Percentiles rank a stretch among this genome's conserved stretches.
phyloP scores from a whole-genome alignment of 2,113 vertebrate genomes.

The human region DNA sequence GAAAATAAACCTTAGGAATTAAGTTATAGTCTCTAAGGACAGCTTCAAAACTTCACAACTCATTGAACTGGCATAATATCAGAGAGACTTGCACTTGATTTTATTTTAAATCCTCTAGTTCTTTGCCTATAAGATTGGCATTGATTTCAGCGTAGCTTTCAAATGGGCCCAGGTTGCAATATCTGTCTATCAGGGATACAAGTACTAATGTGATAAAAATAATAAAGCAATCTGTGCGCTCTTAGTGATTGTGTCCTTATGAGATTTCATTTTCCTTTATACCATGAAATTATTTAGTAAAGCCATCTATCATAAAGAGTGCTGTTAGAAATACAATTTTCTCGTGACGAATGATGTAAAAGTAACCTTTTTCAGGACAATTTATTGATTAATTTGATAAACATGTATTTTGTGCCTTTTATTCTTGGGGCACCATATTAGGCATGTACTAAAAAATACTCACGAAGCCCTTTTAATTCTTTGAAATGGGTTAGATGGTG shows the following conservation, averaged over 20 bases:
- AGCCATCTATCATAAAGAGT: constrained; percentile 24
- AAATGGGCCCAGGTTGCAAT: background rate
- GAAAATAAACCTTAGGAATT: constrained; percentile 63
- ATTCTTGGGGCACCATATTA: background rate
- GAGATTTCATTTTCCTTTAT: constrained; percentile 59
- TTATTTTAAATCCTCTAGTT: constrained; percentile 64
- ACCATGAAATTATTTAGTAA: constrained; percentile 35
- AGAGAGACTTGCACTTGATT: constrained; percentile 60
- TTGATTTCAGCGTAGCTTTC: constrained; percentile 60
- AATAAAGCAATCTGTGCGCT: constrained; percentile 25
- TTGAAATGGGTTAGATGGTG: background rate
- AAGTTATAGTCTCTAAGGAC: constrained; percentile 63
- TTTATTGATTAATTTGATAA: constrained; percentile 8
- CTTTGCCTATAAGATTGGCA: constrained; percentile 62
- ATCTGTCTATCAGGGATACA: constrained; percentile 32
- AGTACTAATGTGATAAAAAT: constrained; percentile 58
- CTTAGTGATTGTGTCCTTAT: constrained; percentile 18
- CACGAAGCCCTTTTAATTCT: background rate
- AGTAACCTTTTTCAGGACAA: background rate
- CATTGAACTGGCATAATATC: constrained; percentile 55
- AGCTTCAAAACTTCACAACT: constrained; percentile 65
- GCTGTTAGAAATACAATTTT: constrained; percentile 24
- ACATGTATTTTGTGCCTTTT: constrained; percentile 14
- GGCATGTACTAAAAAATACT: background rate
- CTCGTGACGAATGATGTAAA: constrained; percentile 30